Conservation (phyloP, 1,140 invertebrate species). For the Akabosia matsudoensis region DNA sequence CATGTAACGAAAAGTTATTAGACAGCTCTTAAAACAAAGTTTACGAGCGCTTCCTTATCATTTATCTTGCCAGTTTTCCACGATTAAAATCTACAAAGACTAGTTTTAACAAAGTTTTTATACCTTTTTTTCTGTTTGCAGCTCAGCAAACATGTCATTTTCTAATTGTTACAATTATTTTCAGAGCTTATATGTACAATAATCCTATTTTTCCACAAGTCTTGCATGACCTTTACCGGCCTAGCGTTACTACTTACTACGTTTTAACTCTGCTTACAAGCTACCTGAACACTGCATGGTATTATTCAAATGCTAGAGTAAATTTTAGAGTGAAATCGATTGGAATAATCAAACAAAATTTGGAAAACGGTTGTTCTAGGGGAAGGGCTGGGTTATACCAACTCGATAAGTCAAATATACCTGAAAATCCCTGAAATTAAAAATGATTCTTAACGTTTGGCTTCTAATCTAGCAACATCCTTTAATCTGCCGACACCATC, state of each 20-base stretch:
- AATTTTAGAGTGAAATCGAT: background rate
- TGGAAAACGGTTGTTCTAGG: background rate
- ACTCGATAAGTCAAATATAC: too few species aligned
- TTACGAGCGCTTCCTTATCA: background rate
- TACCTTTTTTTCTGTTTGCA: background rate
- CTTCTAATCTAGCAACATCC: background rate
- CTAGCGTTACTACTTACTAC: too few species aligned
- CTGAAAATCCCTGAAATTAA: too few species aligned
- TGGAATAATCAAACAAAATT: constrained; percentile 19
- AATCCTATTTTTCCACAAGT: too few species aligned
- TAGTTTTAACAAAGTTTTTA: background rate
- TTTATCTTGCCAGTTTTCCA: background rate
- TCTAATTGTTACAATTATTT: background rate
- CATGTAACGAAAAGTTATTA: too few species aligned
- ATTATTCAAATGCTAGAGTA: too few species aligned
- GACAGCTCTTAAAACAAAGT: background rate
- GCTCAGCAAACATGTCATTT: background rate
- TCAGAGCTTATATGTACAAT: too few species aligned
- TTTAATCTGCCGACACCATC: constrained; percentile 11
- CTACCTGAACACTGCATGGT: too few species aligned
- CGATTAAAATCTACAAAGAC: background rate
- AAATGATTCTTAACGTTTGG: background rate
- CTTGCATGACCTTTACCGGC: too few species aligned
- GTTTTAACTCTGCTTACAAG: too few species aligned
- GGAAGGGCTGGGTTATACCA: background rate